Evolutionary conservation across 2,113 vertebrate genomes (phyloP), one percentile per base, ranked within the genome.

Genomic region (Meles meles): DNA sequence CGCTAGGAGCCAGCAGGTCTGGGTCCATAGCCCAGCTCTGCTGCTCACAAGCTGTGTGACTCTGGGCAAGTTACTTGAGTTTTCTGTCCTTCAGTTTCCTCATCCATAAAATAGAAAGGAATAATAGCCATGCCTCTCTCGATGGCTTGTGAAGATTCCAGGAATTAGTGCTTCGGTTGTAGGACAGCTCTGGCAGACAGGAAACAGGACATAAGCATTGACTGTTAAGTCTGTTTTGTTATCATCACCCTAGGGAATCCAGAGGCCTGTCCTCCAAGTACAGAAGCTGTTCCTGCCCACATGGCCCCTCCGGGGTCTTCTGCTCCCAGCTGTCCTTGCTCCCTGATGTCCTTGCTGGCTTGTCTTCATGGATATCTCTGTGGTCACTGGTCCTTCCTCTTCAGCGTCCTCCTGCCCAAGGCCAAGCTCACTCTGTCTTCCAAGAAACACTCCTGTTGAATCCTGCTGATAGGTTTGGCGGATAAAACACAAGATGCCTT

Each of bases 51-150:
- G 17, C 69, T 52, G n/a, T 88, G 42, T 83, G 42, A 79, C 61
- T 69, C 85, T 23, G n/a, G 49, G 47, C 69, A 92, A 71, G 59
- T 83, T 55, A 49, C 71, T 72, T 71, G 31, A 76, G 61, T 9
- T 80, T 52, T 71, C 79, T 74, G 61, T 87, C 39, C 72, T 80
- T 86, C 59, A 3, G 42, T 93, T 84, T 93, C 57, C 25, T 93
- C 57, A 34, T 74, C 44, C 93, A 27, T 74, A 27, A 52, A 72
- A 14, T 23, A 93, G 55, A 67, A 65, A 31, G 63, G 6, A 59
- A 39, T 74, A 72, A 55, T 47, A 37, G n/a, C 25, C 25, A 20
- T 27, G 23, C 27, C 14, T 39, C 34, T 76, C 29, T 72, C 8
- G 4, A 12, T 6, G 31, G 37, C 25, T 6, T 29, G 42, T 61